Conservation (phyloP, 2,113 vertebrate genomes). For the Ranitomeya variabilis region DNA sequence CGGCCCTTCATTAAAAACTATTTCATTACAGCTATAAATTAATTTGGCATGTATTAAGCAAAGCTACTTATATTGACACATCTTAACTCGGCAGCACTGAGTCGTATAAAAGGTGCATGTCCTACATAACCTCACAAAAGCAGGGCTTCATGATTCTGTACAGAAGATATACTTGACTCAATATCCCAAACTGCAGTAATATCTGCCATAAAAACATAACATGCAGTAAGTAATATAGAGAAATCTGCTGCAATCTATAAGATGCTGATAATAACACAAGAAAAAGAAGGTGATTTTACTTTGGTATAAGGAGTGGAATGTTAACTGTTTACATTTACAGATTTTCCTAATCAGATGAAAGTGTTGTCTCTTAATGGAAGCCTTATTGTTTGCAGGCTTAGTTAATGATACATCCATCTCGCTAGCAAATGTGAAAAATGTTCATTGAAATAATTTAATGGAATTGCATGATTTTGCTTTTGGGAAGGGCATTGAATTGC, state of each 20-base stretch:
- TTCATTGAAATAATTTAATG: conserved; percentile 50
- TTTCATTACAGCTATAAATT: conserved; percentile 24
- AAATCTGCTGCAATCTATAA: conserved; percentile 31
- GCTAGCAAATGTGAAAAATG: conserved; percentile 34
- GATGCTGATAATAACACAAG: conserved; percentile 41
- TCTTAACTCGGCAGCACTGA: not conserved
- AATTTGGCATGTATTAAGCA: conserved; percentile 4
- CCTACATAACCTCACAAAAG: not conserved
- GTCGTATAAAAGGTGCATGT: not conserved
- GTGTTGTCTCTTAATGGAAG: conserved; percentile 52
- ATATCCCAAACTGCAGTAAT: not conserved
- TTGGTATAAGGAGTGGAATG: conserved; percentile 46
- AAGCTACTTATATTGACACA: not conserved
- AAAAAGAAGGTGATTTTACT: conserved; percentile 36
- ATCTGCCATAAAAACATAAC: conserved; percentile 11
- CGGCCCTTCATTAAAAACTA: not conserved
- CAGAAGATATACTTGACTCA: conserved; percentile 4
- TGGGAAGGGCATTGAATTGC: conserved; percentile 43
- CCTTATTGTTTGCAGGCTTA: conserved; percentile 48
- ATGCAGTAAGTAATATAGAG: not conserved
- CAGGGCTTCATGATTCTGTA: not conserved
- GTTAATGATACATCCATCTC: conserved; percentile 52
- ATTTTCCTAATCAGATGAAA: conserved; percentile 53
- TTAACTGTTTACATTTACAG: conserved; percentile 53
- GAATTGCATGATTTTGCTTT: conserved; percentile 46